Evolutionary conservation across 2,888 invertebrate species (phyloP), one percentile per base, ranked within the genome.

Genomic region (Agrilus mali): DNA sequence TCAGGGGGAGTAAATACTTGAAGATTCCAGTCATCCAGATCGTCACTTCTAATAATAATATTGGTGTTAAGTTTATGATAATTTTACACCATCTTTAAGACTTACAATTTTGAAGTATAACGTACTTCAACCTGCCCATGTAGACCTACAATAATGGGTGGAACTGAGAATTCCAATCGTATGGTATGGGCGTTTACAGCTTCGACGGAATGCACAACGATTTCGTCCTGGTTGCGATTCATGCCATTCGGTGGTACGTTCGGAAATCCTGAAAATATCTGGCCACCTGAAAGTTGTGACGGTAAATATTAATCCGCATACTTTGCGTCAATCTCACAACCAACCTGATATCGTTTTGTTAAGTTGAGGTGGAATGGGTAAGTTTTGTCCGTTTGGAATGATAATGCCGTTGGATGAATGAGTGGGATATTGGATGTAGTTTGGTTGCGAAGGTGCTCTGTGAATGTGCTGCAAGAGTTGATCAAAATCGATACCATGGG

Each of bases 1-100:
- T 86, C 82, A 0, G 87, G 86, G 10, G 89, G 88, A 0, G 89
- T 87, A 57, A 90, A 87, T 14, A 86, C 82, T 72, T 90, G 87
- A 0, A 82, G 77, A 53, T 82, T 77, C 92, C 92, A 92, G 6
- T 74, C 75, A 1, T 78, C 72, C 12, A 80, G 71, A 53, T 87
- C 83, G 47, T 75, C 75, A 51, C 60, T 55, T 20, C 63, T 65
- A n/a, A 42, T 32, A 59, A 57, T 37, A 44, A 34, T 41, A 27
- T 10, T 41, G 7, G 12, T 38, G 20, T 20, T 38, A 27, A 38
- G 33, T 44, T 34, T 20, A 12, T 12, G 7, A 38, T 15, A 13
- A 6, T 35, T 15, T 15, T n/a, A 4, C 5, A 36, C 6, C 27
- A 1, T 4, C n/a, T 33, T 13, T 33, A 34, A 16, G 45, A 73